These are phyloP conservation scores for Erinaceus europaeus DNA, from an alignment of 2,113 vertebrate genomes.

Conservation along the genomic window DNA sequence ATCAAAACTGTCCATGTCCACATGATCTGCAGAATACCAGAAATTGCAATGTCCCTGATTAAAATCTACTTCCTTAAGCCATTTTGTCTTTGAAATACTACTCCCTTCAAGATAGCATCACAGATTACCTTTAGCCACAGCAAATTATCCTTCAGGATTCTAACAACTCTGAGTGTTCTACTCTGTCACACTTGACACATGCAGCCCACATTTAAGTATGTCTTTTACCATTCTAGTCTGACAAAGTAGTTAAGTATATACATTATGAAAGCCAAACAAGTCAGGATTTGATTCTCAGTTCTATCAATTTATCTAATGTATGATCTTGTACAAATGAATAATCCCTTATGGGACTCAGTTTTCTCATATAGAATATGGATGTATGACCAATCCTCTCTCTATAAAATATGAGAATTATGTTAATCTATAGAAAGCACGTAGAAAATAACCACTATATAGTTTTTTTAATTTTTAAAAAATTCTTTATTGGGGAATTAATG, in stretches of 20 bases:
- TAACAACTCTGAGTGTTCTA: neutral
- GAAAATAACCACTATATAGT: neutral
- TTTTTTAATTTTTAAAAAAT: too few relatives aligned
- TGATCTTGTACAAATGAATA: neutral
- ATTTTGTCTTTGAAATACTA: neutral
- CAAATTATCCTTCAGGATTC: neutral
- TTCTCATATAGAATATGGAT: neutral
- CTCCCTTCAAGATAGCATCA: accelerated
- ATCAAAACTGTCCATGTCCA: neutral
- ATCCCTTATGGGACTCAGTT: neutral
- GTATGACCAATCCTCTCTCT: too few relatives aligned
- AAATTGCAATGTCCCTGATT: neutral
- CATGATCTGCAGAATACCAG: too few relatives aligned
- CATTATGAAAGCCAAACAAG: too few relatives aligned
- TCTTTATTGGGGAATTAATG: too few relatives aligned
- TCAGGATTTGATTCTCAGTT: neutral
- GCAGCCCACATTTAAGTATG: accelerated
- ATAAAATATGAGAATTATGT: neutral
- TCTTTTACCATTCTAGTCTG: neutral
- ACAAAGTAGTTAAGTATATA: too few relatives aligned
- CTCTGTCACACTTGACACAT: neutral
- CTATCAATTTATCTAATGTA: too few relatives aligned
- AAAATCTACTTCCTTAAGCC: neutral
- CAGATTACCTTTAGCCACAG: neutral
- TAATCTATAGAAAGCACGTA: neutral